phyloP scores from a whole-genome alignment of 92 coral and sea anemone genomes.

The Paramuricea clavata region DNA sequence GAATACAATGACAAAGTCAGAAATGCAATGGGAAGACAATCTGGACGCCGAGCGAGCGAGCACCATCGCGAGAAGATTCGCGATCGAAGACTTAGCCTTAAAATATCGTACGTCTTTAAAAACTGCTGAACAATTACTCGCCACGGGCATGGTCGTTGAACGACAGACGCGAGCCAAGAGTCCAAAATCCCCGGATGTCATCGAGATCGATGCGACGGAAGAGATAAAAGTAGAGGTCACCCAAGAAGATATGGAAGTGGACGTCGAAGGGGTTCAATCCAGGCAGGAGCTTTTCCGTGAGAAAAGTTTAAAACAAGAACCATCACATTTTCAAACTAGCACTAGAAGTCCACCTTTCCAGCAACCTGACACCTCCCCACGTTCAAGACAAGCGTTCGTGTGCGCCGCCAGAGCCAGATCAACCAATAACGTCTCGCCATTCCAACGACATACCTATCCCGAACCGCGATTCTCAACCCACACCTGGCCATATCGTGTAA shows the following conservation, averaged over 20 bases:
- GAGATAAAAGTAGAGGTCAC: neutral
- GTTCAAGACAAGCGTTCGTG: neutral
- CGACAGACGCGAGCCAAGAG: neutral
- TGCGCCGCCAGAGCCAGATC: neutral
- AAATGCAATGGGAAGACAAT: neutral
- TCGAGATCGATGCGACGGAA: neutral
- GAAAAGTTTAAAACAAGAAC: neutral
- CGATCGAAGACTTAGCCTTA: constrained; percentile 32
- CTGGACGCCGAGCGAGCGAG: neutral
- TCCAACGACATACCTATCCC: neutral
- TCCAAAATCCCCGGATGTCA: constrained; percentile 8
- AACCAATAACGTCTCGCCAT: neutral
- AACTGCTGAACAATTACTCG: constrained; percentile 8
- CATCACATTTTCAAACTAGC: neutral
- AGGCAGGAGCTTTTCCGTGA: neutral
- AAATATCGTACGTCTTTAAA: neutral
- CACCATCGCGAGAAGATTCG: constrained; percentile 2
- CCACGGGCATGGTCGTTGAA: neutral
- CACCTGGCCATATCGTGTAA: neutral
- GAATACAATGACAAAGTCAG: constrained; percentile 8
- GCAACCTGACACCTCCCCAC: neutral
- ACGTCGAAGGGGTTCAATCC: neutral
- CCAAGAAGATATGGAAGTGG: constrained; percentile 26
- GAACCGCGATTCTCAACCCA: neutral
- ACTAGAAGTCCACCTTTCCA: neutral